These are phyloP conservation scores for Tinamus major DNA, from an alignment of 2,797 vertebrate species.

Conservation along the genomic window DNA sequence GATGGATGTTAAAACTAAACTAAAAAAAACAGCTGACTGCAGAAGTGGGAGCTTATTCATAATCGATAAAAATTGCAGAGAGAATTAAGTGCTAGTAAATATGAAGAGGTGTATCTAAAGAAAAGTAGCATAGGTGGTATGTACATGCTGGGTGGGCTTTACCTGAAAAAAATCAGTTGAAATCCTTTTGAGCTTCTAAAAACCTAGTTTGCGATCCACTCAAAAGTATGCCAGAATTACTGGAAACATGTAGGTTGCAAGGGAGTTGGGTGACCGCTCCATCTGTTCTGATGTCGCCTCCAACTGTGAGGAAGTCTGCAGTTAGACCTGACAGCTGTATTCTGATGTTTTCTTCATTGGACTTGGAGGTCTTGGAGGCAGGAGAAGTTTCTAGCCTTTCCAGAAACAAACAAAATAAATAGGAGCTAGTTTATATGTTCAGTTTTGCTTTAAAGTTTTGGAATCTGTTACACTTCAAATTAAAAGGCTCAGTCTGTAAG, in stretches of 20 bases:
- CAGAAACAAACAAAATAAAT: background rate
- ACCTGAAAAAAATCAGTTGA: background rate
- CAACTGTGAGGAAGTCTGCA: background rate
- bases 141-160: background rate
- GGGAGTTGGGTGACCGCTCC: background rate
- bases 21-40: background rate
- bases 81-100: constrained; percentile 32
- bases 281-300: background rate
- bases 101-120: background rate
- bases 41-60: background rate
- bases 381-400: fast-evolving
- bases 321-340: background rate
- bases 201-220: background rate
- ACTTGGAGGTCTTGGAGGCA: background rate
- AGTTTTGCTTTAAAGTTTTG: background rate
- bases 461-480: background rate
- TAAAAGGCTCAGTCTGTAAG: background rate
- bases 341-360: background rate
- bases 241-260: background rate
- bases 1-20: background rate
- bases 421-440: background rate
- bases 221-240: background rate
- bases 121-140: background rate
- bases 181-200: background rate
- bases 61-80: background rate